Base-by-base conservation (phyloP, 1,140 invertebrate genomes). In the Eueides isabella region DNA sequence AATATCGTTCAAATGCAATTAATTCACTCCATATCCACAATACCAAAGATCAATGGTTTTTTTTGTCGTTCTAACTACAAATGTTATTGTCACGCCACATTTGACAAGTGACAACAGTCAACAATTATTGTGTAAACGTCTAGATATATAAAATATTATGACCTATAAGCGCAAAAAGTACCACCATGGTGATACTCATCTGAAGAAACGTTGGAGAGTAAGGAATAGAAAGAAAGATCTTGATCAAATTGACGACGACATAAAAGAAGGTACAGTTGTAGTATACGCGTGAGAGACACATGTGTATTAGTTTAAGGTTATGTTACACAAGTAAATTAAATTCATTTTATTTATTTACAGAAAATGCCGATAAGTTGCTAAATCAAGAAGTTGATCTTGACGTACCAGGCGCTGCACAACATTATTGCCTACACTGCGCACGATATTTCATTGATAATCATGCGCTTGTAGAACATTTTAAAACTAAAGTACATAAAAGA, bases 361-460 rank as follows among this genome's bases (percentile, higher is more conserved):
- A 89, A 41, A 97, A 97, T 83, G 95, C 95, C 30, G 94, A 95
- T 5, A 95, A 96, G 79, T 91, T 99, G 41, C 87, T 99, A 28
- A 97, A 98, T 86, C 98, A 98, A 93, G 95, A 96, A 72, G 93
- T 98, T 2, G 98, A 99, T 90, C 94, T 97, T 31, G 98, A 99
- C 80, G 95, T 97, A 87, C 97, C 98, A 29, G 98, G 98, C 23
- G 95, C 95, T 75, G 98, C 96, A 2, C 98, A 99, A 89, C 96
- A 96, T 94, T 99, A 99, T 84, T 99, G 98, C 84, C 85, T 99
- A 7, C 97, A 99, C 88, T 99, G 98, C 94, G 97, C 98, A 33
- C 95, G 97, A 64, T 98, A 99, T 88, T 99, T 98, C 82, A 97
- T 99, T 75, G 95, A 97, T 85, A 93, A 97, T 61, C 93, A 95